Conservation (phyloP, 2,113 vertebrate genomes). For the Nothobranchius furzeri region DNA sequence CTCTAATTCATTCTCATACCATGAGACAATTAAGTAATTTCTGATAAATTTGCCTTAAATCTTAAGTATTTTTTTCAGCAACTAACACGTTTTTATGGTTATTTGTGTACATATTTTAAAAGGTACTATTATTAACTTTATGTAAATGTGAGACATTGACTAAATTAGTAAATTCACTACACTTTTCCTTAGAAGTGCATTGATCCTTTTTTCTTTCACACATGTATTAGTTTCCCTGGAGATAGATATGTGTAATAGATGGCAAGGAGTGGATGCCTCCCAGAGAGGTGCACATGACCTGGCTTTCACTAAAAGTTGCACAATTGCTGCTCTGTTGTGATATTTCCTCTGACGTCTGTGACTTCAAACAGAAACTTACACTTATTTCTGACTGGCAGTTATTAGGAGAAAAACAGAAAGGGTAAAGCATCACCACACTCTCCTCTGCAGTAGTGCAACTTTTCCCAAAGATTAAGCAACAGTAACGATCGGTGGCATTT, state of each 20-base stretch:
- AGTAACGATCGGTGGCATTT: slow-evolving; percentile 29
- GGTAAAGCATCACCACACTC: slow-evolving; percentile 27
- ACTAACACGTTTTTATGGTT: neutral
- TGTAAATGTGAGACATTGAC: neutral
- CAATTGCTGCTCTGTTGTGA: slow-evolving; percentile 13
- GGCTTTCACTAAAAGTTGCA: neutral
- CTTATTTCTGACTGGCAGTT: slow-evolving; percentile 55
- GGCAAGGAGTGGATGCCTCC: too few relatives aligned
- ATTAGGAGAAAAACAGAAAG: slow-evolving; percentile 54
- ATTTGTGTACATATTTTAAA: too few relatives aligned
- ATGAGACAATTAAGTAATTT: neutral
- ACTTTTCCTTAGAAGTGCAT: too few relatives aligned
- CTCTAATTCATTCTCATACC: neutral
- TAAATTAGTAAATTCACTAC: neutral
- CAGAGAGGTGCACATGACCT: too few relatives aligned
- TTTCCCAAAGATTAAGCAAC: slow-evolving; percentile 41
- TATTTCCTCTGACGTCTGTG: slow-evolving; percentile 46
- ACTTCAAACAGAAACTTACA: slow-evolving; percentile 61
- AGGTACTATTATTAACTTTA: too few relatives aligned
- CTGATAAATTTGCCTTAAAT: too few relatives aligned
- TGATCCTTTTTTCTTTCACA: neutral
- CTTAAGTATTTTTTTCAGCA: too few relatives aligned
- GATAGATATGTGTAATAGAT: slow-evolving; percentile 37
- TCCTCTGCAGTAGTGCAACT: slow-evolving; percentile 38
- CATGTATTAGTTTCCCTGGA: slow-evolving; percentile 24